Base-by-base conservation (phyloP, 2,797 vertebrate species). In the Decapterus maruadsi region DNA sequence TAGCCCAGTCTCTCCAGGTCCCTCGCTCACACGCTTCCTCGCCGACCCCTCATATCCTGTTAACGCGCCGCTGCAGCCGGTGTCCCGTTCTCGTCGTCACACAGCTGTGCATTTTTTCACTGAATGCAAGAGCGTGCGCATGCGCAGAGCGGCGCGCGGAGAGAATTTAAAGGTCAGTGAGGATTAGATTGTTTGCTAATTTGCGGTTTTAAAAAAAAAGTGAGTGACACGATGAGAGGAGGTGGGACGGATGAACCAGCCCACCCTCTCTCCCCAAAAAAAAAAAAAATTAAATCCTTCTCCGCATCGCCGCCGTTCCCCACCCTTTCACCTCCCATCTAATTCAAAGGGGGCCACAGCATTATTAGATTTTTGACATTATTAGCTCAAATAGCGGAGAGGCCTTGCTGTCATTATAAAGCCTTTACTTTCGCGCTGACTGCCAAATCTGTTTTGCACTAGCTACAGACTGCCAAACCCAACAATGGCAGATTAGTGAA, bases 401-500 rank as follows among this genome's bases (percentile, higher is more conserved):
- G 91, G 92, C 94, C 93, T 91, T 74, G 88, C 91, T 94, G 94
- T 94, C 96, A 93, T 93, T 82, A 95, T 93, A 92, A 93, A 95
- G 93, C 95, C 94, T 88, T 89, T 92, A 94, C 94, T 42, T 72
- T 94, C 66, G 77, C 87, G 87, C 93, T 92, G 83, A 96, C 94
- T 95, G 96, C 96, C 97, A 96, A 95, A 95, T 93, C 92, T 96
- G 95, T 91, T 96, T 94, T 95, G 94, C 95, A 89, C 94, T 90
- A 93, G 95, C 96, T 94, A 86, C 95, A 95, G 93, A 93, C 96
- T 97, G 96, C 97, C 96, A 96, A 96, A 95, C 93, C 95, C 96
- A 96, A 97, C 96, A 97, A 97, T 96, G 95, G 94, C 96, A 97
- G 97, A 97, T 97, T 96, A 97, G 96, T 88, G 91, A 95, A 96